Evolutionary conservation across 2,797 vertebrate genomes (phyloP).

Genomic region (Neopelma chrysocephalum): DNA sequence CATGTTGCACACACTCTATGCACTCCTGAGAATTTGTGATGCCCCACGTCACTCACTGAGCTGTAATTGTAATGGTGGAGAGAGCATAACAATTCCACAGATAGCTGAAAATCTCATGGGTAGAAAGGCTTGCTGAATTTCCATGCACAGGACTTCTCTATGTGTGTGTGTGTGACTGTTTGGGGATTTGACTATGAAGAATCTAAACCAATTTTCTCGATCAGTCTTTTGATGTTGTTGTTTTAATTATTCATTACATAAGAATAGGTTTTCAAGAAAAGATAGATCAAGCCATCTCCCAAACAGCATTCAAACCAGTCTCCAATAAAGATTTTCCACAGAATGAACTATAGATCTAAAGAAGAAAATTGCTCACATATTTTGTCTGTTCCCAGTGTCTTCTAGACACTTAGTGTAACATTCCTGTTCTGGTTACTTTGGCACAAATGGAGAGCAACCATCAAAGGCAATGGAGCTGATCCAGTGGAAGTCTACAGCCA

Average conservation of each 20-base stretch:
- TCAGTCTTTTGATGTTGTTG: constrained; percentile 9
- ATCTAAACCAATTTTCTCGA: constrained; percentile 14
- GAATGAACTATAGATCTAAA: not conserved
- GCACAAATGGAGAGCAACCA: not conserved
- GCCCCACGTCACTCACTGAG: accelerated
- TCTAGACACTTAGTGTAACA: not conserved
- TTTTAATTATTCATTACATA: constrained; percentile 43
- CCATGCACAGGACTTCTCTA: not conserved
- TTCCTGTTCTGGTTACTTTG: not conserved
- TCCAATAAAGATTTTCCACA: not conserved
- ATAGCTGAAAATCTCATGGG: not conserved
- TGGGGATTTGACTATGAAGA: constrained; percentile 4
- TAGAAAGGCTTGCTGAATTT: not conserved
- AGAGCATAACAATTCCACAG: not conserved
- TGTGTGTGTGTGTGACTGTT: not conserved
- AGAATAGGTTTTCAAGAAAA: not conserved
- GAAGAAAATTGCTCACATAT: not conserved
- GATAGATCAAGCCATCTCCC: not conserved
- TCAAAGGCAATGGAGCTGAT: not conserved
- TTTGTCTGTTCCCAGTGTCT: not conserved
- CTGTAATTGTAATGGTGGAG: not conserved
- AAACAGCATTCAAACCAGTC: not conserved
- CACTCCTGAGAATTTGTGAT: not conserved
- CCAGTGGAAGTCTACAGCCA: not conserved
- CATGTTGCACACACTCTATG: not conserved